Percentiles rank a stretch among this genome's conserved stretches.
Conservation (phyloP, 2,797 vertebrate genomes). For the Rhinichthys osculus region DNA sequence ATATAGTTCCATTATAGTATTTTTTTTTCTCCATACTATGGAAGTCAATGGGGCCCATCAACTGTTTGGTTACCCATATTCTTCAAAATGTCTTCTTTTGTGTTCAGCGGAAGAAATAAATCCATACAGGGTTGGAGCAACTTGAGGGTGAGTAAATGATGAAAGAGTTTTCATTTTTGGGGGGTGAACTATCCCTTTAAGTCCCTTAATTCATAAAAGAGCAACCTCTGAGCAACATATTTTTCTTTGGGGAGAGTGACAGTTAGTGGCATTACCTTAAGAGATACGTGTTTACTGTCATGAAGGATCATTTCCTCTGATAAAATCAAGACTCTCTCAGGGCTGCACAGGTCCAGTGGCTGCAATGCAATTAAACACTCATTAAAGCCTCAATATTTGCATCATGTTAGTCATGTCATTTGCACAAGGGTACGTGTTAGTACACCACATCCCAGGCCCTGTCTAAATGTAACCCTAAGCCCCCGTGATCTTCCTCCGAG, state of each 20-base stretch:
- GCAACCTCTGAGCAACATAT: neutral
- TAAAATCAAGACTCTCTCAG: conserved; percentile 85
- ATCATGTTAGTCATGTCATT: conserved; percentile 12
- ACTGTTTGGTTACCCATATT: too few species aligned
- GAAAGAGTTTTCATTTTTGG: too few species aligned
- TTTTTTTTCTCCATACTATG: too few species aligned
- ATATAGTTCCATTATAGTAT: too few species aligned
- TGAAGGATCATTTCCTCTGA: conserved; percentile 90
- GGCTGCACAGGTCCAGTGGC: conserved; percentile 91
- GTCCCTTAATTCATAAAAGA: neutral
- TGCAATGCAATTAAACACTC: conserved; percentile 61
- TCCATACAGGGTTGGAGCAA: too few species aligned
- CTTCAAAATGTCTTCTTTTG: too few species aligned
- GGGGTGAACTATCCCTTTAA: too few species aligned
- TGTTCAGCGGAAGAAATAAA: too few species aligned
- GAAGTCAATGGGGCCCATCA: too few species aligned
- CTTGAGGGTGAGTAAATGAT: too few species aligned
- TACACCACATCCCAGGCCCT: neutral
- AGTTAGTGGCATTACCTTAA: conserved; percentile 78
- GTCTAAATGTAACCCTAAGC: neutral
- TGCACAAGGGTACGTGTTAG: neutral
- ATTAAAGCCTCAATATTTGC: neutral
- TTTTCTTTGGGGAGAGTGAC: neutral
- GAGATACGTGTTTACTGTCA: conserved; percentile 80
- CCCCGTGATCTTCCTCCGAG: neutral